phyloP scores from a whole-genome alignment of 2,113 vertebrate genomes.

The Bos indicus region DNA sequence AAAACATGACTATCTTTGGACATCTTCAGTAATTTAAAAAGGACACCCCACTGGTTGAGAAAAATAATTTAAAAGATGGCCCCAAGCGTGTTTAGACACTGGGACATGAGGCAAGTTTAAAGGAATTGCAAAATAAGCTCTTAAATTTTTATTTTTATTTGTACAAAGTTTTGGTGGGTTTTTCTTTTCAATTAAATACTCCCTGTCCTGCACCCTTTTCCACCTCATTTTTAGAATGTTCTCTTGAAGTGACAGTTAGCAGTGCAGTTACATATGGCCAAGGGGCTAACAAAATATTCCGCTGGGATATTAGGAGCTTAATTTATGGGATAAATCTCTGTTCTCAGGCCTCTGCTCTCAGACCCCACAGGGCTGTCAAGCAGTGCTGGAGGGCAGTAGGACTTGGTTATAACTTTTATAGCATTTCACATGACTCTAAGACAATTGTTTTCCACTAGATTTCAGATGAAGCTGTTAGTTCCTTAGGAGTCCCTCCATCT shows the following conservation, averaged over 20 bases:
- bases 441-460: slow-evolving; percentile 63
- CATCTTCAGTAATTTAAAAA: slow-evolving; percentile 62
- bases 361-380: slow-evolving; percentile 43
- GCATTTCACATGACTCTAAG: slow-evolving; percentile 44
- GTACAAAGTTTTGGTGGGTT: not conserved
- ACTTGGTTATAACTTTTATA: slow-evolving; percentile 44
- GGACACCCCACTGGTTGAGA: slow-evolving; percentile 37
- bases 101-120: slow-evolving; percentile 52
- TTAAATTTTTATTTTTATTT: slow-evolving; percentile 66
- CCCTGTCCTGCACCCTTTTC: not conserved
- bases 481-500: slow-evolving; percentile 51
- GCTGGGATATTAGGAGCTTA: slow-evolving; percentile 27
- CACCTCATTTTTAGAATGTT: slow-evolving; percentile 37
- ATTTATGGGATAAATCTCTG: slow-evolving; percentile 54
- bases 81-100: slow-evolving; percentile 51
- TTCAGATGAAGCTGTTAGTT: slow-evolving; percentile 56
- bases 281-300: slow-evolving; percentile 41
- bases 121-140: slow-evolving; percentile 53
- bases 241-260: slow-evolving; percentile 24
- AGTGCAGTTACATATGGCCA: slow-evolving; percentile 22
- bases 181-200: slow-evolving; percentile 19
- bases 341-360: slow-evolving; percentile 31
- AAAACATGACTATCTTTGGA: slow-evolving; percentile 40
- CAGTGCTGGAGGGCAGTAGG: slow-evolving; percentile 39
- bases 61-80: slow-evolving; percentile 54